Conservation (phyloP, 2,797 vertebrate species). For the Bovichtus diacanthus region DNA sequence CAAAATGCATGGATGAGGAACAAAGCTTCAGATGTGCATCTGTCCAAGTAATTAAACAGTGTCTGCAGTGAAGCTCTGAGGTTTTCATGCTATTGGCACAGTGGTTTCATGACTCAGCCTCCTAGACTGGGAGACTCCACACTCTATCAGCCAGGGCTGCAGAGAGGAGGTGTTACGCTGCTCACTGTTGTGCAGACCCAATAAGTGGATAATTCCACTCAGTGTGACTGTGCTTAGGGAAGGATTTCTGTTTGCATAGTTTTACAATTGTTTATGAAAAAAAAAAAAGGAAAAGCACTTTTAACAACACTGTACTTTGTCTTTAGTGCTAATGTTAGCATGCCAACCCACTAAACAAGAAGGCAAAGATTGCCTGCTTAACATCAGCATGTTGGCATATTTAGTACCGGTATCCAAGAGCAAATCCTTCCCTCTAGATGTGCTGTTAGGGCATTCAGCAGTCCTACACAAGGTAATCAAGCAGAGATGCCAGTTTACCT, state of each 20-base stretch:
- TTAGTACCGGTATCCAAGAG: background rate
- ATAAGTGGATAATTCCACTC: conserved; percentile 38
- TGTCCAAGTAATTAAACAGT: conserved; percentile 47
- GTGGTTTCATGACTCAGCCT: conserved; percentile 64
- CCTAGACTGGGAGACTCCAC: conserved; percentile 67
- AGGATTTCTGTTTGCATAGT: background rate
- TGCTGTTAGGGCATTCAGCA: background rate
- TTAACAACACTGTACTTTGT: background rate
- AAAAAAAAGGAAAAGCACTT: conserved; percentile 5
- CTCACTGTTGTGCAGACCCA: conserved; percentile 23
- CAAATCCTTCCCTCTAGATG: background rate
- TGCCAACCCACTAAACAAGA: background rate
- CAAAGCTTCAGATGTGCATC: conserved; percentile 19
- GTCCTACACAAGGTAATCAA: background rate
- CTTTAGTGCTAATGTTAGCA: background rate
- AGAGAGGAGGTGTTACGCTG: conserved; percentile 40
- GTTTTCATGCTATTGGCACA: conserved; percentile 57
- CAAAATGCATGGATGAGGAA: conserved; percentile 5
- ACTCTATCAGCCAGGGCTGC: conserved; percentile 36
- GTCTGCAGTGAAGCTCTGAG: conserved; percentile 41
- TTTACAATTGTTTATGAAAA: background rate
- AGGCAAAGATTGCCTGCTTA: background rate
- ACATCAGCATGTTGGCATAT: background rate
- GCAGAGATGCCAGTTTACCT: background rate
- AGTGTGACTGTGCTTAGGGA: conserved; percentile 4